Evolutionary conservation across 1,140 invertebrate species (phyloP).

Genomic region (Planococcus citri): DNA sequence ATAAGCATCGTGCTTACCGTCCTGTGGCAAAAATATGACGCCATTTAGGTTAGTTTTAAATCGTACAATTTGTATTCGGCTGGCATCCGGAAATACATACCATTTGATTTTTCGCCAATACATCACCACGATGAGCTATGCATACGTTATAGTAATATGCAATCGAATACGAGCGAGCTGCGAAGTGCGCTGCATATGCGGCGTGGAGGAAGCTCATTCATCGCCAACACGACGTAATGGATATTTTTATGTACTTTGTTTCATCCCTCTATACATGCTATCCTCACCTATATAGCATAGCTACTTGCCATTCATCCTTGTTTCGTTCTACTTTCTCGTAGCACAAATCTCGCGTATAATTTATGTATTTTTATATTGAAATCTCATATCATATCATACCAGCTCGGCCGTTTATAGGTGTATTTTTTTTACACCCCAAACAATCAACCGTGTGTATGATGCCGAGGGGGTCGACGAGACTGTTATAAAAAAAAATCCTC

Average conservation of each 20-base stretch:
- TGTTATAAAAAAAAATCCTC: too few species aligned
- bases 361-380: background rate
- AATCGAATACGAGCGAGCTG: too few species aligned
- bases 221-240: background rate
- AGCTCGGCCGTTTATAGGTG: too few species aligned
- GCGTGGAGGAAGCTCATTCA: too few species aligned
- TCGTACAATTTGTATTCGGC: background rate
- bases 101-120: conserved; percentile 1
- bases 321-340: too few species aligned
- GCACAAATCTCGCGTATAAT: background rate
- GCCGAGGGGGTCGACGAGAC: too few species aligned
- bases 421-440: too few species aligned
- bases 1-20: too few species aligned
- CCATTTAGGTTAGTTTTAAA: background rate
- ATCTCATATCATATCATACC: background rate
- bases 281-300: too few species aligned
- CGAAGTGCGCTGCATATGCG: background rate
- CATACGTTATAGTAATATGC: background rate
- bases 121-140: background rate
- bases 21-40: too few species aligned
- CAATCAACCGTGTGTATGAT: too few species aligned
- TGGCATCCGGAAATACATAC: background rate
- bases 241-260: background rate
- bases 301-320: too few species aligned
- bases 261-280: background rate